These are phyloP conservation scores for Drosophila falleni DNA, from an alignment of 2,888 invertebrate genomes.

Conservation along the genomic window DNA sequence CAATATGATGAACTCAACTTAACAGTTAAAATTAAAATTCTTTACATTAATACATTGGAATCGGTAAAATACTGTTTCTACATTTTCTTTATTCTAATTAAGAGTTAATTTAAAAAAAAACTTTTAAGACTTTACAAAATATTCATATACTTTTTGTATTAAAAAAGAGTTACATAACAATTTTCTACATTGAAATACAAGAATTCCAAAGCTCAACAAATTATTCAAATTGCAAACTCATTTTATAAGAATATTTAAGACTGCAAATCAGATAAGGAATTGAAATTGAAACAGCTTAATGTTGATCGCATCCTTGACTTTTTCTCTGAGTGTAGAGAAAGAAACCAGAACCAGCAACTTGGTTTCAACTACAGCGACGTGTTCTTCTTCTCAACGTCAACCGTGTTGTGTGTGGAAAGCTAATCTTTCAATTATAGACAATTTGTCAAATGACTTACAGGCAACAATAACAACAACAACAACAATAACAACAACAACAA, in stretches of 20 bases:
- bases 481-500: constrained; percentile 25
- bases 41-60: too few relatives aligned
- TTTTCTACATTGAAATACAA: neutral
- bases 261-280: too few relatives aligned
- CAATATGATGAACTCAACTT: too few relatives aligned
- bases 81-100: neutral
- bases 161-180: neutral
- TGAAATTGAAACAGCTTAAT: neutral
- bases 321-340: constrained; percentile 9
- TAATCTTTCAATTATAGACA: constrained; percentile 86
- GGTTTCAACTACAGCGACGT: constrained; percentile 49
- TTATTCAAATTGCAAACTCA: too few relatives aligned
- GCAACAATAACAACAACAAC: constrained; percentile 51
- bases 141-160: neutral
- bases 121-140: neutral
- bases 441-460: constrained; percentile 85
- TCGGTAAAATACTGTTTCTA: too few relatives aligned
- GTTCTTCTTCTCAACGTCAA: constrained; percentile 71
- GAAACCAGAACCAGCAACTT: constrained; percentile 23
- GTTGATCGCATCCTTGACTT: neutral
- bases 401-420: constrained; percentile 80
- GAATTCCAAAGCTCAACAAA: too few relatives aligned
- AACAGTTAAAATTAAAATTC: too few relatives aligned
- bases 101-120: neutral
- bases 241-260: too few relatives aligned